phyloP scores from a whole-genome alignment of 2,888 invertebrate species.

The Leptopterna dolabrata region DNA sequence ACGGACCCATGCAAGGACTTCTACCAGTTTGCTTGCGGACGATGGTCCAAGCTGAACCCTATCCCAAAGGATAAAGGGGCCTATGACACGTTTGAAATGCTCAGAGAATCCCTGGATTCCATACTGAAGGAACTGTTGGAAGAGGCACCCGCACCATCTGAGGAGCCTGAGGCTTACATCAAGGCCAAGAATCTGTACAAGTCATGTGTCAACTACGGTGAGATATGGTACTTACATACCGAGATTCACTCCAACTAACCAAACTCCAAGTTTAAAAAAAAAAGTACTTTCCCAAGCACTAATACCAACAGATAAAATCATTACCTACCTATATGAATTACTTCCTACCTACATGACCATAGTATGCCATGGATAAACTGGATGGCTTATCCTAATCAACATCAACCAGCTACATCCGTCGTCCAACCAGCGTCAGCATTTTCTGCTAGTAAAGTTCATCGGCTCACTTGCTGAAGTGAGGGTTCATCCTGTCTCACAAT shows the following conservation, averaged over 20 bases:
- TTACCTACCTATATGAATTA: too few species aligned
- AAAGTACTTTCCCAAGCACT: too few species aligned
- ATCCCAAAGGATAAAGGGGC: constrained; percentile 90
- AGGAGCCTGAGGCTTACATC: constrained; percentile 73
- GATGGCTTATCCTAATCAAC: too few species aligned
- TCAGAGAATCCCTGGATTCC: constrained; percentile 82
- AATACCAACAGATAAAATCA: too few species aligned
- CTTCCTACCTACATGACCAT: too few species aligned
- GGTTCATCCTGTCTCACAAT: too few species aligned
- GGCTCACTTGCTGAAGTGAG: too few species aligned
- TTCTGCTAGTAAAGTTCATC: too few species aligned
- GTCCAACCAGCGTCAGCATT: too few species aligned
- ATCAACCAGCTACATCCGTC: too few species aligned
- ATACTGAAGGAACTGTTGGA: constrained; percentile 77
- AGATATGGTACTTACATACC: constrained; percentile 56
- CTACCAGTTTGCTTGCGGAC: constrained; percentile 69
- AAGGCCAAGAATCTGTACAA: constrained; percentile 87
- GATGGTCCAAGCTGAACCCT: constrained; percentile 85
- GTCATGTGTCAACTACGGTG: constrained; percentile 85
- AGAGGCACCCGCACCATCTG: constrained; percentile 67
- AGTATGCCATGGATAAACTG: too few species aligned
- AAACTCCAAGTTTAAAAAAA: too few species aligned
- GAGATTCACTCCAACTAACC: not conserved
- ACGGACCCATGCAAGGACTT: constrained; percentile 85
- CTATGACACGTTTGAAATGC: constrained; percentile 90